Base-by-base conservation (phyloP, 2,888 invertebrate species). In the Xestia rhomboidea region DNA sequence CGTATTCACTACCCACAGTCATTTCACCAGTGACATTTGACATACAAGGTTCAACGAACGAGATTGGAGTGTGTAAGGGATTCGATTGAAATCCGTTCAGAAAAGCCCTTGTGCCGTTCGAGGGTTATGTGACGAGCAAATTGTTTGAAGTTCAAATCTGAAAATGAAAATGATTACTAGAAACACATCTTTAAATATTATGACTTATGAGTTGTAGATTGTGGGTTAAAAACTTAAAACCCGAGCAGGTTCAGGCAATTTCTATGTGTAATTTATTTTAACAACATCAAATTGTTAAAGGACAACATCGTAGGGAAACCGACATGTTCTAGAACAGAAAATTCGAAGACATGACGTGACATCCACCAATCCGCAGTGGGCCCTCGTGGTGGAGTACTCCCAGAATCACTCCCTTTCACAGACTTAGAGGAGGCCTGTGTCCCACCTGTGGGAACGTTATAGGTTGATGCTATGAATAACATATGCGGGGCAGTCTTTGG, bases 11-110 rank as follows among this genome's bases (percentile, higher is more conserved):
- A 84, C 89, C 85, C 84, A 85, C 86, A 81, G 77, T 85, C 90
- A 92, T 93, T 94, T 93, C 93, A 92, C 92, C 92, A 92, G 87
- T 91, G 92, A 90, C 92, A 89, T 91, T 91, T 92, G 93, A 94
- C 93, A 90, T 86, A 87, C 90, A 90, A 91, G 90, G 90, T 91
- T 91, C 89, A 89, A 87, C 83, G 87, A 82, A 87, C 89, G 87
- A 84, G 87, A 88, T 85, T 85, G 84, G 67, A 77, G 85, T 86
- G 87, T 80, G 79, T 79, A 80, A 80, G 69, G 49, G 73, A 51
- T 78, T 78, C 70, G 78, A 75, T 64, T 63, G 70, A 68, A 76
- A 77, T 67, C 38, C 49, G 64, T 67, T 71, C 68, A 46, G 46
- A 78, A 75, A 78, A 76, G 44, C 66, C 76, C 60, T 69, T 49